Evolutionary conservation across 2,113 vertebrate species (phyloP), one percentile per base, ranked within the genome.

Genomic region (Siphamia tubifer): DNA sequence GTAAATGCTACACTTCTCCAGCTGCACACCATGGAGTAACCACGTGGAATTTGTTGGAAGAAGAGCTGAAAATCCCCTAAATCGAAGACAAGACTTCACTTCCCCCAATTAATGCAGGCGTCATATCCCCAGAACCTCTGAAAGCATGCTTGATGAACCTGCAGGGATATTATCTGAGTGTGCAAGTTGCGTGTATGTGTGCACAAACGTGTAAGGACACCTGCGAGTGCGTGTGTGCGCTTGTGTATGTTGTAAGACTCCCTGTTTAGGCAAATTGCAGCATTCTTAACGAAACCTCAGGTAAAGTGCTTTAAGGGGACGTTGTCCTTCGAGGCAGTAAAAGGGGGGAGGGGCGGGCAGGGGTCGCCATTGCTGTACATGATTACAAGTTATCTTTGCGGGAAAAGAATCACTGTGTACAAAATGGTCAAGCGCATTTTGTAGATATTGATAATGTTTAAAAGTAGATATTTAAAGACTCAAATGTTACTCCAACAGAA

Each of bases 251-350:
- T n/a, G n/a, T 93, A 87, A 85, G 91, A 77, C 92, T 93, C 93
- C 86, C 92, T 93, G 93, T 82, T 88, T 87, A 91, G 94, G 93
- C 92, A 91, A 91, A 94, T 82, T 86, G 90, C 92, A 95, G 95
- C 86, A 85, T 93, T 93, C 85, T 92, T 93, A 84, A 81, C 87
- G 93, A 94, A 96, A 95, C 92, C 96, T 99, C 96, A 97, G 95
- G 96, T 96, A 96, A 93, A 93, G 91, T 94, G 95, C 95, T 93
- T 94, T 92, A 93, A 92, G 90, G 84, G 82, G 93, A 91, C 87
- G 84, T 68, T 83, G 88, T 89, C 49, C 84, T 86, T 84, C 88
- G 27, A 84, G 90, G 92, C 90, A 89, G 87, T 12, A 75, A 9
- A n/a, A n/a, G n/a, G n/a, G n/a, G n/a, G 85, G 52, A 47, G 4